Conservation (phyloP, 2,888 invertebrate genomes). For the Bhutanitis thaidina region DNA sequence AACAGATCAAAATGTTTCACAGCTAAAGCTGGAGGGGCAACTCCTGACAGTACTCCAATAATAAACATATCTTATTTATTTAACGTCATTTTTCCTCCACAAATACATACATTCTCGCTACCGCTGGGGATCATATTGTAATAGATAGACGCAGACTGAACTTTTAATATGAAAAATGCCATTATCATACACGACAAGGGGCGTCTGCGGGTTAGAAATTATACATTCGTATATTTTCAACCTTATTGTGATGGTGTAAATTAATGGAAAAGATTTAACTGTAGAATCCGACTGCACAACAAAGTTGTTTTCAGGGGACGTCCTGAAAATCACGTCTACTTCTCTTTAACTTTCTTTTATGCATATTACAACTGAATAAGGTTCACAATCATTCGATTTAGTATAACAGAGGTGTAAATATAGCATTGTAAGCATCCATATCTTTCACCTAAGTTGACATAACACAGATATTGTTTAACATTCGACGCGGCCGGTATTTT, state of each 20-base stretch:
- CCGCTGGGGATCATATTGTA: conserved; percentile 13
- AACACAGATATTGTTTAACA: conserved; percentile 51
- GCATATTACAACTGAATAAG: conserved; percentile 21
- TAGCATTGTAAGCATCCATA: conserved; percentile 20
- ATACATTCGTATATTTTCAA: conserved; percentile 9
- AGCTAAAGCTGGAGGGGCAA: not conserved
- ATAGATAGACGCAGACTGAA: conserved; percentile 34
- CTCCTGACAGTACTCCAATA: conserved; percentile 2
- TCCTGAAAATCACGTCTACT: conserved; percentile 20
- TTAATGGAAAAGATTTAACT: not conserved
- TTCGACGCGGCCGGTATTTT: conserved; percentile 43
- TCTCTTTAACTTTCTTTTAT: conserved; percentile 29
- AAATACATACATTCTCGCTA: conserved; percentile 22
- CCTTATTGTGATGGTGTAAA: conserved; percentile 22
- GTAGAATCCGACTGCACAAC: conserved; percentile 5
- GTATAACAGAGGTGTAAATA: conserved; percentile 16
- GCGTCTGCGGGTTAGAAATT: conserved; percentile 10
- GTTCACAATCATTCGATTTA: conserved; percentile 23
- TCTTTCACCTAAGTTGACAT: conserved; percentile 45
- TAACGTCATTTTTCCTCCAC: conserved; percentile 16
- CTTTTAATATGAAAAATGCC: conserved; percentile 78
- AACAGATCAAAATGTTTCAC: conserved; percentile 1
- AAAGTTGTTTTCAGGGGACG: conserved; percentile 21
- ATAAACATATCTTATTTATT: conserved; percentile 16
- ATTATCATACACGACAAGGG: conserved; percentile 59